phyloP scores from a whole-genome alignment of 2,113 vertebrate genomes.

The Caloenas nicobarica region DNA sequence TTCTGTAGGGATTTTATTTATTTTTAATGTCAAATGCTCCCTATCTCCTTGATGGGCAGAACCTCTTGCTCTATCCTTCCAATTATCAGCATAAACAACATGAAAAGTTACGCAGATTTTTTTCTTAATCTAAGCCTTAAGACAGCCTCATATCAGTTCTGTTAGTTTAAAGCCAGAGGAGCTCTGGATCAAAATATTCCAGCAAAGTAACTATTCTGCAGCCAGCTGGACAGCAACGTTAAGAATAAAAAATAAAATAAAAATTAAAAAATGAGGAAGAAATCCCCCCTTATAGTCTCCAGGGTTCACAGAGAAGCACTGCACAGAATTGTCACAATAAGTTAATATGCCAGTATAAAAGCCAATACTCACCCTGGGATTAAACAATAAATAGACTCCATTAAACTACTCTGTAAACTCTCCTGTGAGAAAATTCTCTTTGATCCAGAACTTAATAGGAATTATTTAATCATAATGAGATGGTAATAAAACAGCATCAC shows the following conservation, averaged over 20 bases:
- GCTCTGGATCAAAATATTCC: neutral
- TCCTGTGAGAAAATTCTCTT: constrained; percentile 74
- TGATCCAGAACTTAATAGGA: constrained; percentile 76
- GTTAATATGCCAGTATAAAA: constrained; percentile 62
- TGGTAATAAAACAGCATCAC: constrained; percentile 75
- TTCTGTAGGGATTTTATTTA: neutral
- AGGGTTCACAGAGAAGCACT: neutral
- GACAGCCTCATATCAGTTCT: neutral
- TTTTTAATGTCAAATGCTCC: neutral
- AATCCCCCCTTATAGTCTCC: neutral
- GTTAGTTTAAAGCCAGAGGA: neutral
- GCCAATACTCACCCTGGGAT: constrained; percentile 62
- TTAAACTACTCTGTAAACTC: constrained; percentile 70
- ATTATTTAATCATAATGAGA: constrained; percentile 78
- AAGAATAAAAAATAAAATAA: neutral
- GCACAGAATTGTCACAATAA: constrained; percentile 34
- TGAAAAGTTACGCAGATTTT: neutral
- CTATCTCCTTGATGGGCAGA: neutral
- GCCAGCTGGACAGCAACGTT: neutral
- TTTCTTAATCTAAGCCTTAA: constrained; percentile 18
- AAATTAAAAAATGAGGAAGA: neutral
- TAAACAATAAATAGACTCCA: constrained; percentile 74
- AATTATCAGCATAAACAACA: neutral
- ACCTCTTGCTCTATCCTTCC: neutral
- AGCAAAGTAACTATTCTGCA: neutral